These are phyloP conservation scores for Atractosteus spatula DNA, from an alignment of 2,113 vertebrate species.

Conservation along the genomic window DNA sequence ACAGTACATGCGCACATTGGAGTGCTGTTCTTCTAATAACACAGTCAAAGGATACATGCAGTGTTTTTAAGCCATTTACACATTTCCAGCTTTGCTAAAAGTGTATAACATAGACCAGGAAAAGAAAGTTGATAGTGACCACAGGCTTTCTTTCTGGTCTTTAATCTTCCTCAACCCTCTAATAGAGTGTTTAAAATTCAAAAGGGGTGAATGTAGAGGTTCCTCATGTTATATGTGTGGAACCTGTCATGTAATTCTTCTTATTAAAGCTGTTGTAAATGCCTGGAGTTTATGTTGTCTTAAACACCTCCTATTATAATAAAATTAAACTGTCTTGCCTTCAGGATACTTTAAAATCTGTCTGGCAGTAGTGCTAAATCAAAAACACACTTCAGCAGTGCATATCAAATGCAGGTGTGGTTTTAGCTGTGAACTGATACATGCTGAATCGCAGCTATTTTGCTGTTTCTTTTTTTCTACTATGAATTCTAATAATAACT, in stretches of 20 bases:
- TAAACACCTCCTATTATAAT: constrained; percentile 15
- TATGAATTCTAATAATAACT: too few relatives aligned
- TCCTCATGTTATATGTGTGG: not conserved
- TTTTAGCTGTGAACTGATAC: constrained; percentile 5
- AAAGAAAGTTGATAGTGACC: constrained; percentile 7
- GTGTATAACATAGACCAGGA: too few relatives aligned
- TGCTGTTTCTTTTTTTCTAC: not conserved
- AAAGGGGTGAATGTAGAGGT: constrained; percentile 10
- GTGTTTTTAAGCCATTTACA: too few relatives aligned
- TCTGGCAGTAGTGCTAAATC: not conserved
- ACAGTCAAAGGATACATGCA: too few relatives aligned
- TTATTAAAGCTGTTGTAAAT: not conserved
- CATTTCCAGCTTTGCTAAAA: too few relatives aligned
- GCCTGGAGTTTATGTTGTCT: not conserved
- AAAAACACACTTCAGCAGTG: constrained; percentile 2
- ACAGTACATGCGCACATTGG: too few relatives aligned
- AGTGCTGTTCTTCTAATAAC: too few relatives aligned
- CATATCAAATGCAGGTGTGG: constrained; percentile 7
- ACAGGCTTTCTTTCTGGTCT: not conserved
- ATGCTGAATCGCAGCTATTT: not conserved
- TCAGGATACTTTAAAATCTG: constrained; percentile 10
- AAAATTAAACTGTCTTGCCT: constrained; percentile 16
- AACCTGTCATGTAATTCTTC: too few relatives aligned
- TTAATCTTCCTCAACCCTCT: constrained; percentile 3
- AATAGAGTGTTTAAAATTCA: not conserved